A percentile compares a stretch with the other conserved stretches of the same genome.
These are phyloP conservation scores for Drosophila bifasciata DNA, from an alignment of 1,140 invertebrate species.

Conservation along the genomic window DNA sequence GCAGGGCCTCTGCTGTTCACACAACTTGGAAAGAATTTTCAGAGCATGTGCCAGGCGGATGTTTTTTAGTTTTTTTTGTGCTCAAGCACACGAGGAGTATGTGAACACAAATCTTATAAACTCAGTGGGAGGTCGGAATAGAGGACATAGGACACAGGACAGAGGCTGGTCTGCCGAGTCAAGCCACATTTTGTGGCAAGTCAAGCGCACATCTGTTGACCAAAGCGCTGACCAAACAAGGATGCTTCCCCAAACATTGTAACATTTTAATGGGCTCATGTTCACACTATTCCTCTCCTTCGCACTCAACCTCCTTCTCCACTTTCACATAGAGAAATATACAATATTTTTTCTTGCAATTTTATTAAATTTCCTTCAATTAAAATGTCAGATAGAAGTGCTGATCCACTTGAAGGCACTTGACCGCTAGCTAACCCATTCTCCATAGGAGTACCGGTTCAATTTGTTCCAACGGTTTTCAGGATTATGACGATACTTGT, in stretches of 20 bases:
- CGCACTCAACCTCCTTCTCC: neutral
- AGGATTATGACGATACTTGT: no score
- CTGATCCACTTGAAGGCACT: constrained; percentile 39
- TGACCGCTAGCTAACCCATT: constrained; percentile 46
- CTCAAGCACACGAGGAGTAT: constrained; percentile 43
- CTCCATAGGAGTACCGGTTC: constrained; percentile 24
- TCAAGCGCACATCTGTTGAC: constrained; percentile 57
- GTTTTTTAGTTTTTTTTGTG: constrained; percentile 54
- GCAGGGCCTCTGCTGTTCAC: neutral
- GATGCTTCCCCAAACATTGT: constrained; percentile 53
- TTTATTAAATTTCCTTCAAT: no score
- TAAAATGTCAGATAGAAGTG: no score
- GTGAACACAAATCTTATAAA: constrained; percentile 61
- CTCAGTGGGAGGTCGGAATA: constrained; percentile 14
- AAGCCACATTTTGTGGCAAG: constrained; percentile 58
- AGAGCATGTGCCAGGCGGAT: constrained; percentile 24
- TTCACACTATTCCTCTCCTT: neutral
- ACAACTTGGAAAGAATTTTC: constrained; percentile 33
- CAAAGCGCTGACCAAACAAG: no score
- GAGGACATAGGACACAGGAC: neutral
- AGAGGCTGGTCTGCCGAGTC: neutral
- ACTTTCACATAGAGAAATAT: neutral
- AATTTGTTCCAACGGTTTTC: constrained; percentile 7
- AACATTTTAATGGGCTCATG: constrained; percentile 64
- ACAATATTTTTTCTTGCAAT: neutral